A percentile compares a stretch with the other conserved stretches of the same genome.
Evolutionary conservation across 2,113 vertebrate species (phyloP).

Genomic region (Oreotragus oreotragus): DNA sequence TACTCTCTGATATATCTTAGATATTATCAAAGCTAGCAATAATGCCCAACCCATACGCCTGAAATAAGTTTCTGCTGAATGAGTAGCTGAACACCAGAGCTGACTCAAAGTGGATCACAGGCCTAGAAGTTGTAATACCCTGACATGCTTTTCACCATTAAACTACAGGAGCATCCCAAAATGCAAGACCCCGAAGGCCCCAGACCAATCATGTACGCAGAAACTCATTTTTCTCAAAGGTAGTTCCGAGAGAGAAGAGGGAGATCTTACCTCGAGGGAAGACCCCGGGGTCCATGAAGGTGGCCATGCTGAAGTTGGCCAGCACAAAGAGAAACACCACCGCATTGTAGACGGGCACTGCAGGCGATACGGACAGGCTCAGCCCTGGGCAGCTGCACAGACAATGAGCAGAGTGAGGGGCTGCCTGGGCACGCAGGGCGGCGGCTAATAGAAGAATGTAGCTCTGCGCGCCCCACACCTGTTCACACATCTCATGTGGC

Average conservation of each 20-base stretch:
- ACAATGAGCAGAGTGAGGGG: conserved; percentile 33
- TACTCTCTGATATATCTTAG: neutral
- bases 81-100: neutral
- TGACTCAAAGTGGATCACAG: neutral
- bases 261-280: conserved; percentile 92
- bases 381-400: conserved; percentile 91
- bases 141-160: neutral
- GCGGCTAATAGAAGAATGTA: too few relatives aligned
- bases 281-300: conserved; percentile 98
- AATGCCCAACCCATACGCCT: neutral
- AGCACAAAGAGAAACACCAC: conserved; percentile 96
- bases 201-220: neutral
- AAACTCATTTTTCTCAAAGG: conserved; percentile 14
- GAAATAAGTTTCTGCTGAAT: neutral
- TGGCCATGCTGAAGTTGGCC: conserved; percentile 99
- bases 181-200: neutral
- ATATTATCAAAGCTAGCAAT: neutral
- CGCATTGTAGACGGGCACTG: conserved; percentile 91
- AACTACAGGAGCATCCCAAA: neutral
- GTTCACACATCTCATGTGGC: neutral
- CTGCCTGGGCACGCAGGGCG: neutral
- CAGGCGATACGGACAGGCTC: conserved; percentile 87
- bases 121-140: neutral
- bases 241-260: neutral
- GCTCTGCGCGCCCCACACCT: neutral